phyloP scores from a whole-genome alignment of 1,140 invertebrate genomes.

The Calliopsis andreniformis region DNA sequence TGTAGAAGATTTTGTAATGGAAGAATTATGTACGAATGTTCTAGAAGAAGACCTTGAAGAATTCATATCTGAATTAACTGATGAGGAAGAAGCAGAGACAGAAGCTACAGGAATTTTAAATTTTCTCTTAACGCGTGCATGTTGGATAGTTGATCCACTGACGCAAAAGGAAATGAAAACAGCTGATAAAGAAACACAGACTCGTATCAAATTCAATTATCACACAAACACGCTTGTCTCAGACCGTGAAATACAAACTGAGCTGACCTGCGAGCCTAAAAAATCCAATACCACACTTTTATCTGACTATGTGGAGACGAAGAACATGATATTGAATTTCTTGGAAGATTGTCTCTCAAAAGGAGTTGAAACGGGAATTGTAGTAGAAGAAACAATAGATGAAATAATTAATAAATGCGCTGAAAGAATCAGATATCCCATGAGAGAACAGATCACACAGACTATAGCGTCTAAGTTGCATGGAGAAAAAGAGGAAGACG shows the following conservation, averaged over 20 bases:
- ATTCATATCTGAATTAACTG: background rate
- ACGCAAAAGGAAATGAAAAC: background rate
- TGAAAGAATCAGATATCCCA: constrained; percentile 39
- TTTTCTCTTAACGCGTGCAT: constrained; percentile 43
- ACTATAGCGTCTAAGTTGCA: constrained; percentile 48
- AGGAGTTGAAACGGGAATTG: constrained; percentile 32
- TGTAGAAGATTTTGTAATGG: background rate
- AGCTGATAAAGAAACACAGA: constrained; percentile 39
- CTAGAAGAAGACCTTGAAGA: background rate
- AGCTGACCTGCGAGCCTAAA: constrained; percentile 58
- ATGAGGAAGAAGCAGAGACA: background rate
- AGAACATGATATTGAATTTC: constrained; percentile 25
- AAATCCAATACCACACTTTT: constrained; percentile 58
- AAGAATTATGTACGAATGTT: background rate
- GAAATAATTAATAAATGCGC: constrained; percentile 55
- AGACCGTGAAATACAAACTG: constrained; percentile 59
- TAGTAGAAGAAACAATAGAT: constrained; percentile 54
- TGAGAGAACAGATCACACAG: constrained; percentile 46
- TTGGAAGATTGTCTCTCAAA: constrained; percentile 45
- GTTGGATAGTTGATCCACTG: constrained; percentile 61
- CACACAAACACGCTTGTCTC: constrained; percentile 33
- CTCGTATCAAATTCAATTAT: constrained; percentile 54
- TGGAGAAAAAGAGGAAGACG: constrained; percentile 51
- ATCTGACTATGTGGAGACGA: constrained; percentile 44
- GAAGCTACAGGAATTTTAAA: constrained; percentile 43